These are phyloP conservation scores for Elegia similella DNA, from an alignment of 2,888 invertebrate genomes.

Conservation along the genomic window DNA sequence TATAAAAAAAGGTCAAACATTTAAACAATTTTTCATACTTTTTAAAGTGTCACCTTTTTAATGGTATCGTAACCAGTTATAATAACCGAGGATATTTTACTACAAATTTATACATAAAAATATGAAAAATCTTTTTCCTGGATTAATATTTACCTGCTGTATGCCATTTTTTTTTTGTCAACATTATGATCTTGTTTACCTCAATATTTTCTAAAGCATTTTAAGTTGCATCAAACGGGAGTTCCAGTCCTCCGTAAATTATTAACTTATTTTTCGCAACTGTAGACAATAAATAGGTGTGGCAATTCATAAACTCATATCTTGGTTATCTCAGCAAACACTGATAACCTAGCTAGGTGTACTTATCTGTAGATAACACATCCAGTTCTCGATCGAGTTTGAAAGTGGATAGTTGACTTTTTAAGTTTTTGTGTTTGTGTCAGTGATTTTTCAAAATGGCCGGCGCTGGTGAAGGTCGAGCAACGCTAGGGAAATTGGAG, in stretches of 20 bases:
- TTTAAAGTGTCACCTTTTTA: too few species aligned
- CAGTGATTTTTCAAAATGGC: constrained; percentile 73
- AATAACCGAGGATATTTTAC: too few species aligned
- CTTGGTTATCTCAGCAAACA: constrained; percentile 74
- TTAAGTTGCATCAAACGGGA: too few species aligned
- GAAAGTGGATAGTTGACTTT: constrained; percentile 47
- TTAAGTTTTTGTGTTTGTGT: constrained; percentile 34
- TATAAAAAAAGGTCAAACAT: too few species aligned
- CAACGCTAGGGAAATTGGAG: constrained; percentile 83
- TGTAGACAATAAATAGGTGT: constrained; percentile 55
- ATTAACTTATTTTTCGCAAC: constrained; percentile 5
- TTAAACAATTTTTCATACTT: too few species aligned
- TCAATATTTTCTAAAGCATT: too few species aligned
- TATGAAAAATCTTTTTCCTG: too few species aligned
- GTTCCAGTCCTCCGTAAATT: background rate
- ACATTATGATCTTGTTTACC: too few species aligned
- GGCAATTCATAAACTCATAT: constrained; percentile 63
- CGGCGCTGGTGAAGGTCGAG: constrained; percentile 72
- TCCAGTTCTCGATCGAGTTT: constrained; percentile 54
- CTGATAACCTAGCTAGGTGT: constrained; percentile 68
- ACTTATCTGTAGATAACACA: constrained; percentile 60
- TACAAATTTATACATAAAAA: too few species aligned
- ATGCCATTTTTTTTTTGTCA: too few species aligned
- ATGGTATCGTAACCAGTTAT: too few species aligned
- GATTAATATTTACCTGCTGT: too few species aligned